A percentile compares a stretch with the other conserved stretches of the same genome.
phyloP scores from a whole-genome alignment of 2,113 vertebrate genomes.

The Odocoileus virginianus region DNA sequence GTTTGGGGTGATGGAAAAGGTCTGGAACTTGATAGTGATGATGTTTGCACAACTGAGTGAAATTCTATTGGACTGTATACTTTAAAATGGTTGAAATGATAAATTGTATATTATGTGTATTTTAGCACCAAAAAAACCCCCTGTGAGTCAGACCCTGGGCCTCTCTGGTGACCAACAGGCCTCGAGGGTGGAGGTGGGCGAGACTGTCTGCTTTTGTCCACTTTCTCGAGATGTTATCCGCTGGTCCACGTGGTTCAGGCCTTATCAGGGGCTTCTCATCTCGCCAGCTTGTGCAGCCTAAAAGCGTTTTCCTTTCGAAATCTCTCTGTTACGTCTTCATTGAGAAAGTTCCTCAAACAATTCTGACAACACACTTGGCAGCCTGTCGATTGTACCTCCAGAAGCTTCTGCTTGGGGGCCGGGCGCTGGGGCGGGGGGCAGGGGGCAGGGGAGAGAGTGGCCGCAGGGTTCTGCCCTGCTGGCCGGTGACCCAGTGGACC shows the following conservation, averaged over 20 bases:
- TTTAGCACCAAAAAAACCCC: no score
- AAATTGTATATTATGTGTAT: not conserved
- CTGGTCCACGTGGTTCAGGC: accelerated
- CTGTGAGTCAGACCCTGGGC: not conserved
- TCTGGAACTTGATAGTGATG: not conserved
- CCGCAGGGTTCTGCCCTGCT: accelerated
- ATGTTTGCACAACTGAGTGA: not conserved
- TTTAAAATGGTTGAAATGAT: not conserved
- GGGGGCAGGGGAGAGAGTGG: accelerated
- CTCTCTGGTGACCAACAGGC: not conserved
- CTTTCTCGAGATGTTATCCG: accelerated
- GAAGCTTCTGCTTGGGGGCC: accelerated
- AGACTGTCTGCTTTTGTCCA: accelerated
- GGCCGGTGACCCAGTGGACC: accelerated
- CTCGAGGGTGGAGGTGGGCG: accelerated
- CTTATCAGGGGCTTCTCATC: accelerated
- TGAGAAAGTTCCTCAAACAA: not conserved
- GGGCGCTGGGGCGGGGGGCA: accelerated
- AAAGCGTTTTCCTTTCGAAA: not conserved
- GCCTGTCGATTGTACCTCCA: accelerated
- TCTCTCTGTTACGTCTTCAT: not conserved
- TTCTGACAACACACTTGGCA: accelerated
- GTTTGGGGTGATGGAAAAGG: not conserved
- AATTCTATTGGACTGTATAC: not conserved
- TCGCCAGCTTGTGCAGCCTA: accelerated